These are phyloP conservation scores for Hydraecia micacea DNA, from an alignment of 2,888 invertebrate species.

Conservation along the genomic window DNA sequence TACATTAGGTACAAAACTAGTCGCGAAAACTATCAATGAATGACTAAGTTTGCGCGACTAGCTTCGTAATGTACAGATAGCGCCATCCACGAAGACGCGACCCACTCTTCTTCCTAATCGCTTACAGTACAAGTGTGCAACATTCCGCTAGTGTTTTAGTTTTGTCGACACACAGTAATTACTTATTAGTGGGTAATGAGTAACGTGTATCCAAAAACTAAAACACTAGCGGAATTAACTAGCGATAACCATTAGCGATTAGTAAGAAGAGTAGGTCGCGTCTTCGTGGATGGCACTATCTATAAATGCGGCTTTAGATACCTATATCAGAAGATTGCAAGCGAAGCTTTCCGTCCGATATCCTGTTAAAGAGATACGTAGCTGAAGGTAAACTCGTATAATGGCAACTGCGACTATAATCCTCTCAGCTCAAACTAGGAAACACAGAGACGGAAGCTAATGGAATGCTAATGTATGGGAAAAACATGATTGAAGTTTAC, in stretches of 20 bases:
- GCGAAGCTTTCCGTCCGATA: slow-evolving; percentile 5
- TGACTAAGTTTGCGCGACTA: background rate
- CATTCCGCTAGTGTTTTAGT: no score
- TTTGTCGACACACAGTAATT: no score
- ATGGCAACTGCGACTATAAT: slow-evolving; percentile 26
- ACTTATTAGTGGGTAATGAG: no score
- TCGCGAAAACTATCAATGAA: background rate
- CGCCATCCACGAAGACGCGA: no score
- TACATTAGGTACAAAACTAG: background rate
- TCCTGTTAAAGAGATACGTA: background rate
- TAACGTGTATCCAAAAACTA: no score
- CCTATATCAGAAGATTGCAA: background rate
- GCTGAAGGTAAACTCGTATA: slow-evolving; percentile 13
- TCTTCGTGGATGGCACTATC: no score
- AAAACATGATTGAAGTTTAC: background rate
- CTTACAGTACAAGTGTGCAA: no score
- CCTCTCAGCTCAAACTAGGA: background rate
- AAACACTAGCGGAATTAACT: no score
- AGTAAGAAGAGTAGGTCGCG: no score
- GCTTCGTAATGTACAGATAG: background rate
- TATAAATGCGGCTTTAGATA: background rate
- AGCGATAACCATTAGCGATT: no score
- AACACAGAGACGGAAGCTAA: background rate
- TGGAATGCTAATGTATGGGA: slow-evolving; percentile 17
- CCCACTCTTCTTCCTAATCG: no score